Evolutionary conservation across 2,888 invertebrate genomes (phyloP).

Genomic region (Chaetogeoica ovagalla): DNA sequence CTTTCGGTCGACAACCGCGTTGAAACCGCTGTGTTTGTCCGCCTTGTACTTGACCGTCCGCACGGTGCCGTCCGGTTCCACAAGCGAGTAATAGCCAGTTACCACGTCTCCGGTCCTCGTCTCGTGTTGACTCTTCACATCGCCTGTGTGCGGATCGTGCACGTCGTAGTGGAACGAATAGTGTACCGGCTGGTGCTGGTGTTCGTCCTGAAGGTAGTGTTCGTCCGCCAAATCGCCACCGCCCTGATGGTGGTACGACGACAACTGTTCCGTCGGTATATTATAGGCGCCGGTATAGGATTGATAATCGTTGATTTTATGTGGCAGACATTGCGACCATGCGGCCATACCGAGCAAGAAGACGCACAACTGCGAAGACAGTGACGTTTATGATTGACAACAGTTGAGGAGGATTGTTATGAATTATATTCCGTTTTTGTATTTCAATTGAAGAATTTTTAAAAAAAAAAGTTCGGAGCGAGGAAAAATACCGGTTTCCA

Average conservation of each 20-base stretch:
- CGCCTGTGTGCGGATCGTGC: slow-evolving; percentile 58
- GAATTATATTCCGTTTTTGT: too few species aligned
- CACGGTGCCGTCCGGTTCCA: slow-evolving; percentile 56
- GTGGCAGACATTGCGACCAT: slow-evolving; percentile 17
- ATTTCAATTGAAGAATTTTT: too few species aligned
- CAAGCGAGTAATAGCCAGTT: slow-evolving; percentile 58
- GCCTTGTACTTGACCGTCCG: slow-evolving; percentile 60
- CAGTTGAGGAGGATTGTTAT: too few species aligned
- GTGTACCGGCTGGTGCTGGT: slow-evolving; percentile 24
- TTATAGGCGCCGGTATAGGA: slow-evolving; percentile 9
- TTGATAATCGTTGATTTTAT: background rate
- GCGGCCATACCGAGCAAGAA: slow-evolving; percentile 13
- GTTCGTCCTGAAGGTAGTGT: background rate
- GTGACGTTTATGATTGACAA: background rate
- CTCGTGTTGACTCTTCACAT: slow-evolving; percentile 58
- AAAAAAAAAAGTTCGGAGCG: too few species aligned
- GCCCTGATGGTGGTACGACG: slow-evolving; percentile 51
- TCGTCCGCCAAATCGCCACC: slow-evolving; percentile 56
- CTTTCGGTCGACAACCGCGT: slow-evolving; percentile 58
- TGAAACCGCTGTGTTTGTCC: slow-evolving; percentile 59
- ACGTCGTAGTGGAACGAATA: slow-evolving; percentile 55
- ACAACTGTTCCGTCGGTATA: background rate
- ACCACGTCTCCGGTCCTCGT: slow-evolving; percentile 58
- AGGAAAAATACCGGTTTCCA: too few species aligned
- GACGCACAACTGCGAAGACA: slow-evolving; percentile 3